Evolutionary conservation across 1,140 invertebrate genomes (phyloP), one percentile per base, ranked within the genome.

Genomic region (Monochamus saltuarius): DNA sequence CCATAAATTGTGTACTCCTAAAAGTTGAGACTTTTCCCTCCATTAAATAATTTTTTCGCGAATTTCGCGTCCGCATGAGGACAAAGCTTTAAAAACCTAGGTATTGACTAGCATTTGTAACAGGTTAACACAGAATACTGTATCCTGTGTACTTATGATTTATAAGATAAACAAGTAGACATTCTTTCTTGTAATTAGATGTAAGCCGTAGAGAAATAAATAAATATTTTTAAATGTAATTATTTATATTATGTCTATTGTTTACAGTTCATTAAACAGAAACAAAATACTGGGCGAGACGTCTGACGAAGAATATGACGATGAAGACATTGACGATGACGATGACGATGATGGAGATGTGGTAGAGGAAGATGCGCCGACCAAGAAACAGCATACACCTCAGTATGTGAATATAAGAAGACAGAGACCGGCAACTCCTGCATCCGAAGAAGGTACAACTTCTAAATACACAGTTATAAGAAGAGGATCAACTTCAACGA

Each of bases 331-430:
- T 7, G 77, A 81, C 8, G 76, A 75, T 4, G 49, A 17, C 13
- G 59, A 63, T 0, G 43, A 45, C n/a, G 65, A 61, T 16, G 62
- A 69, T 40, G 57, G 59, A 7, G 61, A 73, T 11, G 70, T 76
- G 0, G 72, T 77, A n/a, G 74, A 76, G 67, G 66, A 7, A 62
- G 73, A 10, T 75, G 65, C 52, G 72, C 73, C 63, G 17, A 71
- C 17, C 57, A 73, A 65, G 7, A 68, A 74, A 63, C 45, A n/a
- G 17, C 57, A 58, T 54, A 78, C 58, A 65, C 81, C 81, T 54
- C 84, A 84, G 65, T 90, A 89, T 54, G 84, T 87, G 0, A 89
- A 84, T 62, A 87, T 89, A 35, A 76, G 85, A 50, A 80, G 88
- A 39, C 70, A 78, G 0, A 78, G 84, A 61, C 84, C 85, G 8